Evolutionary conservation across 2,113 vertebrate genomes (phyloP).

Genomic region (Varanus komodoensis): DNA sequence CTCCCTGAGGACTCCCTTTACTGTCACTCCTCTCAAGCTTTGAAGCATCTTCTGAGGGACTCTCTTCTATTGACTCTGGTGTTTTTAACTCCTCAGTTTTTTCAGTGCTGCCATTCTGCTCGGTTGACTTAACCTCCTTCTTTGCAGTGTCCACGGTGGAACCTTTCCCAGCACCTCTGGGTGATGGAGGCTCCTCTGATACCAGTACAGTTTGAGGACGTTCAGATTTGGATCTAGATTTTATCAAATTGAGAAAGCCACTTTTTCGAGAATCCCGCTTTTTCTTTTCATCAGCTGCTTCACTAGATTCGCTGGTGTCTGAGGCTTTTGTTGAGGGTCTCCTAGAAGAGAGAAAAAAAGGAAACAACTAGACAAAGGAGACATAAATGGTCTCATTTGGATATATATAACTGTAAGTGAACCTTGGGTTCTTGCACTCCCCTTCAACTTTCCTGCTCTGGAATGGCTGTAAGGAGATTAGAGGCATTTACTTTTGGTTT

Average conservation of each 20-base stretch:
- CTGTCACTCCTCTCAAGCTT: slow-evolving; percentile 74
- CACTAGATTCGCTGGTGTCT: slow-evolving; percentile 86
- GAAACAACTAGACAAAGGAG: neutral
- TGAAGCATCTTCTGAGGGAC: slow-evolving; percentile 74
- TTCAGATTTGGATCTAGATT: slow-evolving; percentile 88
- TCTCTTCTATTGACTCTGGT: slow-evolving; percentile 87
- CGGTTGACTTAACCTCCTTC: slow-evolving; percentile 64
- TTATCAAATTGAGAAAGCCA: slow-evolving; percentile 95
- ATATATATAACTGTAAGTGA: neutral
- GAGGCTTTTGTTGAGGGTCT: slow-evolving; percentile 80
- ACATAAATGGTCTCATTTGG: neutral
- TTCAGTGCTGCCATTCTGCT: slow-evolving; percentile 79
- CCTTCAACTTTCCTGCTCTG: neutral
- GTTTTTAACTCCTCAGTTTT: slow-evolving; percentile 87
- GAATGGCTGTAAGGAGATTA: neutral
- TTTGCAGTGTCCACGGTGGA: slow-evolving; percentile 76
- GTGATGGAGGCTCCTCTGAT: slow-evolving; percentile 86
- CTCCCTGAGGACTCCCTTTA: slow-evolving; percentile 88
- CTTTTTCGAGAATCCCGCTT: slow-evolving; percentile 93
- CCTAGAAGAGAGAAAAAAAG: slow-evolving; percentile 69
- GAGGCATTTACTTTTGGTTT: neutral
- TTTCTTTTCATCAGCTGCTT: slow-evolving; percentile 86
- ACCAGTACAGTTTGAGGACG: slow-evolving; percentile 77
- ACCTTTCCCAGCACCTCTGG: slow-evolving; percentile 79
- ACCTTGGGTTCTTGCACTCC: no score